A percentile compares a stretch with the other conserved stretches of the same genome.
Conservation (phyloP, 2,797 vertebrate genomes). For the Bradypodion ventrale region DNA sequence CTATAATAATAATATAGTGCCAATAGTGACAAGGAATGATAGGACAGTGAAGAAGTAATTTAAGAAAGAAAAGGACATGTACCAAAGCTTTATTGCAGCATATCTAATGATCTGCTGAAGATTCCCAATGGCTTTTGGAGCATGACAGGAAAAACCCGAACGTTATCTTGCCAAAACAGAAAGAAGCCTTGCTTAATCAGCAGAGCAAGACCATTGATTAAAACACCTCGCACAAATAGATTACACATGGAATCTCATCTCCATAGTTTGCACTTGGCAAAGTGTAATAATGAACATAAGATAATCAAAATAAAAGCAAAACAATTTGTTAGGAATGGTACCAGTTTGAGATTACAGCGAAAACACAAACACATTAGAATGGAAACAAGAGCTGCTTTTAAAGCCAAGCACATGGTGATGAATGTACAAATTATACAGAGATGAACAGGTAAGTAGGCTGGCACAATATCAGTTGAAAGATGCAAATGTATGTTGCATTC, state of each 20-base stretch:
- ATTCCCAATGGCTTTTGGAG: slow-evolving; percentile 83
- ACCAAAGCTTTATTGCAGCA: slow-evolving; percentile 83
- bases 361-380: slow-evolving; percentile 67
- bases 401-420: slow-evolving; percentile 27
- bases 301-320: slow-evolving; percentile 71
- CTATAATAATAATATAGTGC: slow-evolving; percentile 76
- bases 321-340: slow-evolving; percentile 73
- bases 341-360: slow-evolving; percentile 67
- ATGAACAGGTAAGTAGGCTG: neutral
- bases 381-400: slow-evolving; percentile 56
- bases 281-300: slow-evolving; percentile 73
- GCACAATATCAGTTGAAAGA: slow-evolving; percentile 9
- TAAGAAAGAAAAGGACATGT: slow-evolving; percentile 78
- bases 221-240: slow-evolving; percentile 82
- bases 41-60: slow-evolving; percentile 83
- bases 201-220: slow-evolving; percentile 91
- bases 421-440: neutral
- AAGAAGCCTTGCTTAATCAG: slow-evolving; percentile 88
- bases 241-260: slow-evolving; percentile 81
- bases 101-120: slow-evolving; percentile 91
- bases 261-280: slow-evolving; percentile 75
- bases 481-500: slow-evolving; percentile 5
- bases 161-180: slow-evolving; percentile 88
- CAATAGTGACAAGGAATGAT: slow-evolving; percentile 75
- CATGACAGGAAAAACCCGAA: slow-evolving; percentile 86